Base-by-base conservation (phyloP, 2,888 invertebrate species). In the Epirrita christyi region DNA sequence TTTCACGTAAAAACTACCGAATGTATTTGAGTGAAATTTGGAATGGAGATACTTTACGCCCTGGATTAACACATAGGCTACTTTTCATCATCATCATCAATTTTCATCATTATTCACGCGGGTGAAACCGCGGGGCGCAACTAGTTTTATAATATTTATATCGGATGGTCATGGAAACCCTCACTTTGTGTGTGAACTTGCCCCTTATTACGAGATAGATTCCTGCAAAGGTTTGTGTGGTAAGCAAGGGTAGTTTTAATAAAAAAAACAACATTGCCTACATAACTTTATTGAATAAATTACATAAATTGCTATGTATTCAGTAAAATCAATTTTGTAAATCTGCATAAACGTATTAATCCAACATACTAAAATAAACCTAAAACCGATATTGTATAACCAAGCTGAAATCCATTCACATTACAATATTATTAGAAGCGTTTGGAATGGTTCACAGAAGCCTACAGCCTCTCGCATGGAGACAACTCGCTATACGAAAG, bases 231-330 rank as follows among this genome's bases (percentile, higher is more conserved):
- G 21, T 21, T 4, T 0, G 11, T 3, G 11, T 1, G 11, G 11
- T 6, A 36, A 11, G 6, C 11, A 36, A 36, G 3, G 36, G 36
- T 36, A 36, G 36, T 36, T 27, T 36, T 34, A 32, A 55, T 75
- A 74, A 71, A 71, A 82, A 78, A 81, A 62, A 66, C 59, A 58
- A 44, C 0, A 34, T 64, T 75, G 80, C 84, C 90, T 90, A 88
- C 87, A 81, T 76, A 80, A 70, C 74, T 89, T 90, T 89, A 88
- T 85, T 88, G 84, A 86, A 88, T 88, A 88, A 88, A 83, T 88
- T 88, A 90, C 85, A 88, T 87, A 84, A 85, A 82, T 60, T 74
- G 78, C 78, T 82, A 81, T 81, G 78, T 55, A 41, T 52, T 55
- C 55, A 42, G 41, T 76, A 78, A 78, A 81, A 74, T 79, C 72